These are phyloP conservation scores for Ridgeia piscesae DNA, from an alignment of 1,140 invertebrate genomes.

Conservation along the genomic window DNA sequence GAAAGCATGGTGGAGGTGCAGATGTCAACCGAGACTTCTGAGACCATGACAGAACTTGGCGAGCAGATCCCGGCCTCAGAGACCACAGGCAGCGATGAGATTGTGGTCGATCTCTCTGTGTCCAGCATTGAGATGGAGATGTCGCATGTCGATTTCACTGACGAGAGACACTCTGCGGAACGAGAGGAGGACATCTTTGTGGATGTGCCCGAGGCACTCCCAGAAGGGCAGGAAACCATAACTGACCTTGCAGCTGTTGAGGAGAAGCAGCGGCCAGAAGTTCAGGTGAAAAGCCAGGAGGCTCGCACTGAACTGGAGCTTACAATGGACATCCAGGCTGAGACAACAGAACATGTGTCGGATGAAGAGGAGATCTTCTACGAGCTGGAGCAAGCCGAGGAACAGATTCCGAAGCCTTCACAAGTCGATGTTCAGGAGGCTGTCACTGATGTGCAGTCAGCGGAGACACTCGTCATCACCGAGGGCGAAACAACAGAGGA, in stretches of 20 bases:
- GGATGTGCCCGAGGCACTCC: constrained; percentile 25
- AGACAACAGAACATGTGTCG: constrained; percentile 24
- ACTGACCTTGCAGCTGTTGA: constrained; percentile 23
- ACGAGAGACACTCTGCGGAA: constrained; percentile 30
- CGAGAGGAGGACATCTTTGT: constrained; percentile 31
- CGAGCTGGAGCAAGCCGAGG: constrained; percentile 19
- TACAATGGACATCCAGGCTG: neutral
- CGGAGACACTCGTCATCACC: neutral
- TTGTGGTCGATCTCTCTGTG: constrained; percentile 28
- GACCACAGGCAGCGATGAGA: constrained; percentile 22
- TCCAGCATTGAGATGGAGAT: constrained; percentile 26
- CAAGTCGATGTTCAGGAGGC: constrained; percentile 24
- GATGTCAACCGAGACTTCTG: constrained; percentile 33
- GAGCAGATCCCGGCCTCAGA: constrained; percentile 26
- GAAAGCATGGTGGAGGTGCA: constrained; percentile 26
- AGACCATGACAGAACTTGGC: constrained; percentile 26
- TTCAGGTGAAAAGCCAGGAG: constrained; percentile 19
- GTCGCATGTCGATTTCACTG: constrained; percentile 18
- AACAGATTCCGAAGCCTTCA: constrained; percentile 15
- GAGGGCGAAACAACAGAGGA: neutral
- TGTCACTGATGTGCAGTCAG: neutral
- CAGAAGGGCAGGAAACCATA: constrained; percentile 8
- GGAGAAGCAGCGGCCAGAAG: constrained; percentile 10
- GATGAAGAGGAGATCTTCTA: constrained; percentile 25
- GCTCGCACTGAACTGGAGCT: neutral